Base-by-base conservation (phyloP, 1,140 invertebrate species). In the Heterodera carotae region DNA sequence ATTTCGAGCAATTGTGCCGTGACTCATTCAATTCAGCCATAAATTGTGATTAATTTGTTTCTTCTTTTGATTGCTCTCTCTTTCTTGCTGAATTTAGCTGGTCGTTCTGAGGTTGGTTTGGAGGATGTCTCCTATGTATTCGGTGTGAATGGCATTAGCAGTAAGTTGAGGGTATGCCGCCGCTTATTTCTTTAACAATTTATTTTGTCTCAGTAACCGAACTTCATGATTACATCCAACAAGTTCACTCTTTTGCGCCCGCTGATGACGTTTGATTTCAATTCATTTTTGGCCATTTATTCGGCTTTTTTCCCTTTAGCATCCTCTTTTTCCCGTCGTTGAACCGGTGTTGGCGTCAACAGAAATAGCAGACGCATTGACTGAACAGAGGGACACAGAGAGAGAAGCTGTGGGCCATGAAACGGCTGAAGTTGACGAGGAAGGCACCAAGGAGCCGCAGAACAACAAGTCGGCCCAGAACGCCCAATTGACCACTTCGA, bases 1-100 rank as follows among this genome's bases (percentile, higher is more conserved):
- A 74, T 56, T 74, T 74, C n/a, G 72, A 74, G 2, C 59, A 74
- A 64, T 74, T 74, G 27, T 74, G 72, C 29, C 39, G 72, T 15
- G 72, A 74, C 31, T 56, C 72, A 15, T 5, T 18, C 27, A 34
- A 59, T 34, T 34, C 64, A 62, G 56, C 36, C 15, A 29, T 64
- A 29, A 64, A 64, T 64, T 31, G 33, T 72, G 27, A 66, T 29
- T 56, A 62, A n/a, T 39, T 18, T 29, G 10, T n/a, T 72, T 0
- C 12, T 62, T 60, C 7, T n/a, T 15, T 62, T 25, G 12, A 74
- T 39, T 31, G n/a, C n/a, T n/a, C n/a, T 31, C 25, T 56, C 7
- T 34, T 31, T 74, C 64, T 62, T 33, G 29, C 27, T 3, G 22
- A 56, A 22, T 53, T 56, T 5, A 74, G 72, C 56, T 31, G 7